Conservation (phyloP, 2,888 invertebrate species). For the Thera britannica region DNA sequence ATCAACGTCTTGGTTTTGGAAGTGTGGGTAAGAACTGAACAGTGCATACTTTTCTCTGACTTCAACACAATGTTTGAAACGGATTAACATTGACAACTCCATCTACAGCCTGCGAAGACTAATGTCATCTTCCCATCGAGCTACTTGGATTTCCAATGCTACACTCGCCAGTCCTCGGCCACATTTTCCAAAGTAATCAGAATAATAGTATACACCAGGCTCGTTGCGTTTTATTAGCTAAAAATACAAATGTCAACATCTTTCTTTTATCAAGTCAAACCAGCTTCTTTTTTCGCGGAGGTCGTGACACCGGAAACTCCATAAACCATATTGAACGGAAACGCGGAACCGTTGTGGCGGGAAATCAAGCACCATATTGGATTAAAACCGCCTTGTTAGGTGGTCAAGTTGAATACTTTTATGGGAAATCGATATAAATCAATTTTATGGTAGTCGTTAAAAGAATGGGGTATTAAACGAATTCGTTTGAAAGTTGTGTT, state of each 20-base stretch:
- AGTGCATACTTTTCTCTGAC: too few relatives aligned
- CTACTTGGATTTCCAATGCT: too few relatives aligned
- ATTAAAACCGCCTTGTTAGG: constrained; percentile 29
- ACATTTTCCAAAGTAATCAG: too few relatives aligned
- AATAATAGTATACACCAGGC: too few relatives aligned
- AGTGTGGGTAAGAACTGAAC: too few relatives aligned
- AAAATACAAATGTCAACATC: constrained; percentile 15
- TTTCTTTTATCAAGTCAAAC: constrained; percentile 21
- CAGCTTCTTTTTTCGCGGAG: constrained; percentile 33
- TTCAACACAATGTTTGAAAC: too few relatives aligned
- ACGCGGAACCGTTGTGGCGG: constrained; percentile 51
- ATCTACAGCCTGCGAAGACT: too few relatives aligned
- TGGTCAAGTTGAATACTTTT: constrained; percentile 26
- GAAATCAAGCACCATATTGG: constrained; percentile 56
- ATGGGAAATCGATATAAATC: constrained; percentile 31
- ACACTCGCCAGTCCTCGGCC: too few relatives aligned
- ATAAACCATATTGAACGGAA: constrained; percentile 53
- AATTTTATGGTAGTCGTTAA: constrained; percentile 27
- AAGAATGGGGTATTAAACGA: constrained; percentile 10
- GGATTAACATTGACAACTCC: too few relatives aligned
- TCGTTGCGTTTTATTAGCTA: not conserved
- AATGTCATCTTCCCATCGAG: too few relatives aligned
- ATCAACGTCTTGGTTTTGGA: too few relatives aligned
- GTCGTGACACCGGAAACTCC: constrained; percentile 52
- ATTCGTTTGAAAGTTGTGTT: constrained; percentile 8